phyloP scores from a whole-genome alignment of 1,140 invertebrate genomes.

The Drosophila arawakana region DNA sequence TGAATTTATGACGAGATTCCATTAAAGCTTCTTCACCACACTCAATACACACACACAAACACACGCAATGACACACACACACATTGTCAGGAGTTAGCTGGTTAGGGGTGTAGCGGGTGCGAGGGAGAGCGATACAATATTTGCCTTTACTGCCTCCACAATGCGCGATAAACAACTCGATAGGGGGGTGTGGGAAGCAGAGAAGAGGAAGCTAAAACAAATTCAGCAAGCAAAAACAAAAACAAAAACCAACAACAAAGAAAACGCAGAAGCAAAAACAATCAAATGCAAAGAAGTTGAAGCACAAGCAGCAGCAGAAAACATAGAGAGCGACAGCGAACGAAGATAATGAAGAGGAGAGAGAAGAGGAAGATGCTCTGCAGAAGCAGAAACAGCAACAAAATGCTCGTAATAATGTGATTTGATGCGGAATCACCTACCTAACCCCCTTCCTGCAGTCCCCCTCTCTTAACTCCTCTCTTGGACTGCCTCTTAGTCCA shows the following conservation, averaged over 20 bases:
- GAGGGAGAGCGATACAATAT: slow-evolving; percentile 58
- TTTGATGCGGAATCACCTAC: slow-evolving; percentile 56
- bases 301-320: not conserved
- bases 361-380: slow-evolving; percentile 11
- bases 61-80: slow-evolving; percentile 6
- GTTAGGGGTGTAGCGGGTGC: not conserved
- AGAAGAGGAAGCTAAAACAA: slow-evolving; percentile 46
- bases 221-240: slow-evolving; percentile 50
- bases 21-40: slow-evolving; percentile 83
- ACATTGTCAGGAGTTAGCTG: slow-evolving; percentile 21
- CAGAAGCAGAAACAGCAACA: slow-evolving; percentile 18
- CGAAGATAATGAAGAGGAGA: not conserved
- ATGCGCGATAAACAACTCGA: slow-evolving; percentile 61
- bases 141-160: slow-evolving; percentile 60
- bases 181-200: slow-evolving; percentile 21
- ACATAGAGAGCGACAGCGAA: not conserved
- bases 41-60: slow-evolving; percentile 37
- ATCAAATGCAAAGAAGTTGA: slow-evolving; percentile 52
- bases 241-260: slow-evolving; percentile 42
- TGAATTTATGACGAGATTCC: slow-evolving; percentile 84
- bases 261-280: slow-evolving; percentile 51
- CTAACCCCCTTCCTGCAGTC: not conserved
- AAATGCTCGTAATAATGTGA: slow-evolving; percentile 76
- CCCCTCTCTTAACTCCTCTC: not conserved
- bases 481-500: not conserved